Conservation (phyloP, 2,888 invertebrate genomes). For the Lochmaea crataegi region DNA sequence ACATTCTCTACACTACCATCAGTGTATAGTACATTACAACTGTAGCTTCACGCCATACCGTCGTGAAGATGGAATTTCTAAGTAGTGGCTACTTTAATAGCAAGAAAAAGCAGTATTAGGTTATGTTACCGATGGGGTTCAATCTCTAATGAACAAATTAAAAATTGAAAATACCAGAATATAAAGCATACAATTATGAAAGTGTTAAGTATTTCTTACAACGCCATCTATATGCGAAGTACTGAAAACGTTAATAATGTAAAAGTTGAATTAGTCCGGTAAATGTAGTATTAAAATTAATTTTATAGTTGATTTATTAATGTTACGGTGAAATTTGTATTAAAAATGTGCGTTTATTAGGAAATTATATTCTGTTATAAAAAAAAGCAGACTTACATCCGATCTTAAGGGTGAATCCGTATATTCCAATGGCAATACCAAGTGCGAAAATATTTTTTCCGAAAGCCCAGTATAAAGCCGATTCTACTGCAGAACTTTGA, state of each 20-base stretch:
- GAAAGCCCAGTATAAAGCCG: constrained; percentile 63
- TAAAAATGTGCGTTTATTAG: too few species aligned
- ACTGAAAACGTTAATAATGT: neutral
- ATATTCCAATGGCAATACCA: constrained; percentile 55
- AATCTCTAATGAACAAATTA: constrained; percentile 11
- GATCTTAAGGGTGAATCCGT: constrained; percentile 50
- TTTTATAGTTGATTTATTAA: neutral
- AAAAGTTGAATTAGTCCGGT: neutral
- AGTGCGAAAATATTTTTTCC: constrained; percentile 63
- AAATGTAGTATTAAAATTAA: neutral
- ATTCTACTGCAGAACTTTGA: constrained; percentile 58
- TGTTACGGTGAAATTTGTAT: neutral
- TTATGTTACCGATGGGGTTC: constrained; percentile 5
- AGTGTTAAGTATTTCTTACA: neutral
- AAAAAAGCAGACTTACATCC: constrained; percentile 48
- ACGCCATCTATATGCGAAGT: neutral
- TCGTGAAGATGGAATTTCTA: neutral
- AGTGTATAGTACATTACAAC: neutral
- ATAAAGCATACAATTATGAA: neutral
- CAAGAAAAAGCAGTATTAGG: neutral
- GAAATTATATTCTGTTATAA: too few species aligned
- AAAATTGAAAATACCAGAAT: neutral
- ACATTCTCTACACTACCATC: neutral
- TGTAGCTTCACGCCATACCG: neutral
- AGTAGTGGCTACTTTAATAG: neutral